Evolutionary conservation across 2,888 invertebrate species (phyloP).

Genomic region (Agapetus fuscipes): DNA sequence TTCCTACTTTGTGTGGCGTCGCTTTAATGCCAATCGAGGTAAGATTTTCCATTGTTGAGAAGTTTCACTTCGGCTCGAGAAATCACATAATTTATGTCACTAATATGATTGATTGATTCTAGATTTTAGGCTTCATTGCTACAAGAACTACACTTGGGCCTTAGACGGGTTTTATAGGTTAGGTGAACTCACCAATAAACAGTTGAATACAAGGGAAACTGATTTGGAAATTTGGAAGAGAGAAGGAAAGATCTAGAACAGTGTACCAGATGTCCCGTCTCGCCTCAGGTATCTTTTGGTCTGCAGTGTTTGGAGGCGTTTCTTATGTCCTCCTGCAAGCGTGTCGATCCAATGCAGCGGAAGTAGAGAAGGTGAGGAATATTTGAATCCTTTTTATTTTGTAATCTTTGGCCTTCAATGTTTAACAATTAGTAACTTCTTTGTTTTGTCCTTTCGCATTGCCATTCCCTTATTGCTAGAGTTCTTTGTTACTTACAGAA

Average conservation of each 20-base stretch:
- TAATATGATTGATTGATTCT: constrained; percentile 26
- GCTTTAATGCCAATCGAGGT: constrained; percentile 64
- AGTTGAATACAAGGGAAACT: constrained; percentile 40
- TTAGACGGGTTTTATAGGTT: constrained; percentile 60
- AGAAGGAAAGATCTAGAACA: constrained; percentile 40
- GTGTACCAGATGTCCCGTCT: constrained; percentile 39
- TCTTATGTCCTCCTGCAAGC: constrained; percentile 5
- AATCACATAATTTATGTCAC: constrained; percentile 1
- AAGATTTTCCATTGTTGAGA: constrained; percentile 25
- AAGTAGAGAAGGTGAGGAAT: no score
- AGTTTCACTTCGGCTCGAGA: constrained; percentile 9
- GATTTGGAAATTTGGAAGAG: constrained; percentile 49
- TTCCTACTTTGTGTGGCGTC: constrained; percentile 56
- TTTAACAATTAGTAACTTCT: no score
- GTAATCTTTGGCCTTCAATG: no score
- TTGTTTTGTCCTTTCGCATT: no score
- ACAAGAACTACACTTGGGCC: constrained; percentile 53
- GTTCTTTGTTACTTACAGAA: no score
- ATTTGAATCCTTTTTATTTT: no score
- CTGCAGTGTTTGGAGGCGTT: constrained; percentile 11
- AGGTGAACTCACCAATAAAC: constrained; percentile 51
- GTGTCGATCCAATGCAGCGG: not conserved
- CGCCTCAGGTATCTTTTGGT: constrained; percentile 36
- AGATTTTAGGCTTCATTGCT: constrained; percentile 64
- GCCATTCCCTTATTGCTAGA: no score